These are phyloP conservation scores for Fulmarus glacialis DNA, from an alignment of 2,113 vertebrate species.

Conservation along the genomic window DNA sequence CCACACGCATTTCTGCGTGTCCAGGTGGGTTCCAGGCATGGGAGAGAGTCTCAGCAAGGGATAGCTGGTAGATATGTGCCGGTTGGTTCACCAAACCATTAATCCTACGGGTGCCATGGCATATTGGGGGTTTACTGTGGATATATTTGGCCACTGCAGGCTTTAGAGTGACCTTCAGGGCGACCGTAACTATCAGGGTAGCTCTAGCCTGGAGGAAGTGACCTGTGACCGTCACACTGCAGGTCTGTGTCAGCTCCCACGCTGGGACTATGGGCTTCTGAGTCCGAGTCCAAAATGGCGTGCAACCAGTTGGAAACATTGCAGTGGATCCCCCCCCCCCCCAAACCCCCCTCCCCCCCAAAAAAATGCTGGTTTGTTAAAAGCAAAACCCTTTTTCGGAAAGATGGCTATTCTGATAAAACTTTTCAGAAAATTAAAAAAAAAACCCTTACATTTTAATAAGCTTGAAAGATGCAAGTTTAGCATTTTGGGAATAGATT, in stretches of 20 bases:
- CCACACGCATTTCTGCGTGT: background rate
- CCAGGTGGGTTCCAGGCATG: background rate
- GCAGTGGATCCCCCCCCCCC: background rate
- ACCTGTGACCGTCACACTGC: background rate
- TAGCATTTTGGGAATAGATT: background rate
- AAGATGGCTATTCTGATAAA: background rate
- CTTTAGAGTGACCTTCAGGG: background rate
- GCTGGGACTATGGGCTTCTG: accelerated
- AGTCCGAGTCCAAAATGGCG: background rate
- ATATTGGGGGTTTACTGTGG: background rate
- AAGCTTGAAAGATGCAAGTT: background rate
- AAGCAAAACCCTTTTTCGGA: background rate
- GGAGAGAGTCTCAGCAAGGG: background rate
- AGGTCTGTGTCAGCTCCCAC: background rate
- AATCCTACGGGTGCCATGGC: background rate
- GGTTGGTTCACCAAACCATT: background rate
- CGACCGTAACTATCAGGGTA: background rate
- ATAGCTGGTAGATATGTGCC: background rate
- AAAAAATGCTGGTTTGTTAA: background rate
- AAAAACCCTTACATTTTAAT: background rate
- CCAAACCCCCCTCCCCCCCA: too few relatives aligned
- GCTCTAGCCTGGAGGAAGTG: background rate
- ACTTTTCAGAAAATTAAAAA: background rate
- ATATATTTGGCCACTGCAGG: background rate
- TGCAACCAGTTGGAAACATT: background rate